Base-by-base conservation (phyloP, 2,888 invertebrate species). In the Baccha elongata region DNA sequence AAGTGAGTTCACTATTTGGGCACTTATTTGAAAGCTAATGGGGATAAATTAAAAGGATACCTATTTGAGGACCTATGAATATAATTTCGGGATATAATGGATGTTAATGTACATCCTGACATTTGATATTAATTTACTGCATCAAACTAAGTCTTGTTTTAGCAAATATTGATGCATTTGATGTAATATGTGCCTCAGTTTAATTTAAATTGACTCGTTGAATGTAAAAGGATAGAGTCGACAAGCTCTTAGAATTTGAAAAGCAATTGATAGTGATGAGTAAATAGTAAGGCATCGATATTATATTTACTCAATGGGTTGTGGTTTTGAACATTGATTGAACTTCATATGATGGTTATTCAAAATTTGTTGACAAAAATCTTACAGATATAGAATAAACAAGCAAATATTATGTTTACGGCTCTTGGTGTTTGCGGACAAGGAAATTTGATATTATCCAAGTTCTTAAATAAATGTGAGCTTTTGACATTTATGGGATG, bases 301-400 rank as follows among this genome's bases (percentile, higher is more conserved):
- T 55, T 55, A 32, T 68, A n/a, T 68, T 68, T 55, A 32, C 29
- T 44, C 21, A 8, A 32, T 8, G 21, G 29, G 8, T 10, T 6
- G 5, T 10, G 10, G n/a, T 40, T 55, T 21, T 21, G 15, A 32
- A 35, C 15, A 53, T 32, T 32, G 46, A 55, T 46, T 13, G 32
- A 21, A 55, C 11, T 10, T 44, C 13, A 1, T 35, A 32, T 0
- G 15, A 11, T 19, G 11, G 11, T 53, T 21, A 26, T 17, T 68
- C 26, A 17, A 48, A 44, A 58, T 46, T 46, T 58, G 32, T 21
- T 26, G 26, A 58, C 55, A 69, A 32, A 19, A 13, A 48, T 58
- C 19, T 35, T 19, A 46, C 13, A 46, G 15, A 46, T 32, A 8
- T 32, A 7, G 7, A 6, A 29, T 37, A 13, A 35, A 8, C 19